phyloP scores from a whole-genome alignment of 2,113 vertebrate genomes.

The Gopherus evgoodei region DNA sequence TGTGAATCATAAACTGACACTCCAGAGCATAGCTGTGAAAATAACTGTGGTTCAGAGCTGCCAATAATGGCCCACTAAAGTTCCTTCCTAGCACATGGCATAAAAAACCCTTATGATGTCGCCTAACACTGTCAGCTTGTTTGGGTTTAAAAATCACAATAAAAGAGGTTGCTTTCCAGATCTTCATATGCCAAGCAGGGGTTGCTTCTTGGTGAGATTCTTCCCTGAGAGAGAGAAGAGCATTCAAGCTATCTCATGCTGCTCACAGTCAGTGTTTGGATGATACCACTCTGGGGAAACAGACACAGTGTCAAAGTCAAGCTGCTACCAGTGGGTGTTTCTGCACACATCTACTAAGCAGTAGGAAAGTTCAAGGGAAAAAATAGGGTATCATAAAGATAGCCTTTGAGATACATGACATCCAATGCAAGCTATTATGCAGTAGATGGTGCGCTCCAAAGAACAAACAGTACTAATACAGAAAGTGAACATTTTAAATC shows the following conservation, averaged over 20 bases:
- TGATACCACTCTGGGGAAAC: constrained; percentile 71
- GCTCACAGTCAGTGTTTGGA: constrained; percentile 56
- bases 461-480: constrained; percentile 59
- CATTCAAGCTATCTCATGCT: constrained; percentile 44
- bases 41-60: constrained; percentile 73
- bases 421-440: constrained; percentile 37
- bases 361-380: constrained; percentile 67
- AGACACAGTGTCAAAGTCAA: constrained; percentile 75
- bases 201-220: constrained; percentile 53
- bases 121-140: constrained; percentile 51
- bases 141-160: constrained; percentile 51
- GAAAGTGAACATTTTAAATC: constrained; percentile 69
- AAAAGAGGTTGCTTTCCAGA: constrained; percentile 64
- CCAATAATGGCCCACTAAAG: constrained; percentile 67
- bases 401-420: constrained; percentile 59
- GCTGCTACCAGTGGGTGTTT: constrained; percentile 74
- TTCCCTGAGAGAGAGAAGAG: constrained; percentile 62
- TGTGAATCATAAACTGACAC: constrained; percentile 75
- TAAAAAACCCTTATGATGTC: constrained; percentile 56
- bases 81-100: constrained; percentile 66
- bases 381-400: constrained; percentile 50
- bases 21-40: constrained; percentile 74
- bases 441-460: constrained; percentile 21
- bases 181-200: constrained; percentile 67
- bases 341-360: constrained; percentile 54